Evolutionary conservation across 2,888 invertebrate species (phyloP).

Genomic region (Erannis defoliaria): DNA sequence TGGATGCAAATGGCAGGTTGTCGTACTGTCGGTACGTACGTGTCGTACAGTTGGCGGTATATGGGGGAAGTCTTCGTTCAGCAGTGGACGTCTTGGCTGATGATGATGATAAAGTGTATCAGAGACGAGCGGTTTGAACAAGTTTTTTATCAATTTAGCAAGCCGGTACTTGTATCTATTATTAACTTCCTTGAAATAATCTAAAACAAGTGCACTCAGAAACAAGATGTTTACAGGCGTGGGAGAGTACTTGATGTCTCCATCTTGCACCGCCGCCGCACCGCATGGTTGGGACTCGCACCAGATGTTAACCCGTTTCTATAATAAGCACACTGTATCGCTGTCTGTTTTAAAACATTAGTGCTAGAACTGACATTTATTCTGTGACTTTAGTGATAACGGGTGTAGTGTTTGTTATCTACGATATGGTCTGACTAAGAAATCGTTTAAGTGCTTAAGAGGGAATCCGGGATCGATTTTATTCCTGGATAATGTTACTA

Average conservation of each 20-base stretch:
- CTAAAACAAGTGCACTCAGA: conserved; percentile 40
- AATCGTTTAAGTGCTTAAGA: too few species aligned
- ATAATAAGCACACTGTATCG: conserved; percentile 55
- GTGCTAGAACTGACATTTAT: too few species aligned
- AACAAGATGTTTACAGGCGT: conserved; percentile 54
- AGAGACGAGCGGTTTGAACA: neutral
- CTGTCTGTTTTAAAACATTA: conserved; percentile 24
- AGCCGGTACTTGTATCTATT: neutral
- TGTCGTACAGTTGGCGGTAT: too few species aligned
- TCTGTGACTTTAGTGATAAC: conserved; percentile 15
- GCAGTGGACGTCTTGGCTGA: too few species aligned
- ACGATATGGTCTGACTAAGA: too few species aligned
- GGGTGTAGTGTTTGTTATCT: conserved; percentile 6
- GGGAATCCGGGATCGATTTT: too few species aligned
- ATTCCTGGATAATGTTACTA: too few species aligned
- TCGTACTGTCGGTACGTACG: too few species aligned
- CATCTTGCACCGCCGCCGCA: conserved; percentile 43
- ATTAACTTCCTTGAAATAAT: conserved; percentile 6
- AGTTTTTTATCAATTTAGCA: neutral
- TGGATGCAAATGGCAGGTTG: too few species aligned
- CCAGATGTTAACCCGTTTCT: conserved; percentile 60
- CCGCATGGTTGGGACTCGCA: conserved; percentile 46
- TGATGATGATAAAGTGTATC: neutral
- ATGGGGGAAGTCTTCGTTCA: too few species aligned
- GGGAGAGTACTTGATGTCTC: conserved; percentile 51